A percentile compares a stretch with the other conserved stretches of the same genome.
phyloP scores from a whole-genome alignment of 2,113 vertebrate genomes.

The Gobius niger region DNA sequence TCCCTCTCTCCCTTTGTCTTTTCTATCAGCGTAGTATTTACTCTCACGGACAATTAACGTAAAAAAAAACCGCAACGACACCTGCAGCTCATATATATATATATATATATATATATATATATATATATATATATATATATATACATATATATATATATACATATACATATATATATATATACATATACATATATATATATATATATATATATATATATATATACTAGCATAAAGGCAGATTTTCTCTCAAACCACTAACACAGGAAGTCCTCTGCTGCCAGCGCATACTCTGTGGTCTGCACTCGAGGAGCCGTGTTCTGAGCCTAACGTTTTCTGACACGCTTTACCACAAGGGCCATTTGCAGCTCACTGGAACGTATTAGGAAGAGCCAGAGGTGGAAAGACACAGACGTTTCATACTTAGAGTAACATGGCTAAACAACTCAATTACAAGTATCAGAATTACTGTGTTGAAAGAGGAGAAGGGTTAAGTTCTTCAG shows the following conservation, averaged over 20 bases:
- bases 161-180: too few relatives aligned
- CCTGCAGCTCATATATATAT: too few relatives aligned
- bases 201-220: too few relatives aligned
- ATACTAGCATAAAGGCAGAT: not conserved
- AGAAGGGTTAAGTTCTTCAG: too few relatives aligned
- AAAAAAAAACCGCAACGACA: too few relatives aligned
- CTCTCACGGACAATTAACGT: too few relatives aligned
- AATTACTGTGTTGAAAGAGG: not conserved
- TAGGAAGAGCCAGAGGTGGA: constrained; percentile 13
- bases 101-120: too few relatives aligned
- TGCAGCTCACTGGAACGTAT: not conserved
- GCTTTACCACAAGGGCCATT: constrained; percentile 18
- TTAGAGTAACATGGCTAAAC: not conserved
- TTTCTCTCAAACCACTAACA: not conserved
- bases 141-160: too few relatives aligned
- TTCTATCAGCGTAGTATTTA: too few relatives aligned
- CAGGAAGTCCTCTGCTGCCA: not conserved
- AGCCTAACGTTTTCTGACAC: constrained; percentile 20
- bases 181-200: too few relatives aligned
- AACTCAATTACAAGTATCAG: not conserved
- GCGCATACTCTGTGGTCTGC: constrained; percentile 9
- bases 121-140: too few relatives aligned
- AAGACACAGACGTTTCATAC: not conserved
- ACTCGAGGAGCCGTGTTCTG: constrained; percentile 7
- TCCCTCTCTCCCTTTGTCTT: too few relatives aligned